These are phyloP conservation scores for Pocillopora verrucosa DNA, from an alignment of 64 coral and sea anemone genomes.

Conservation along the genomic window DNA sequence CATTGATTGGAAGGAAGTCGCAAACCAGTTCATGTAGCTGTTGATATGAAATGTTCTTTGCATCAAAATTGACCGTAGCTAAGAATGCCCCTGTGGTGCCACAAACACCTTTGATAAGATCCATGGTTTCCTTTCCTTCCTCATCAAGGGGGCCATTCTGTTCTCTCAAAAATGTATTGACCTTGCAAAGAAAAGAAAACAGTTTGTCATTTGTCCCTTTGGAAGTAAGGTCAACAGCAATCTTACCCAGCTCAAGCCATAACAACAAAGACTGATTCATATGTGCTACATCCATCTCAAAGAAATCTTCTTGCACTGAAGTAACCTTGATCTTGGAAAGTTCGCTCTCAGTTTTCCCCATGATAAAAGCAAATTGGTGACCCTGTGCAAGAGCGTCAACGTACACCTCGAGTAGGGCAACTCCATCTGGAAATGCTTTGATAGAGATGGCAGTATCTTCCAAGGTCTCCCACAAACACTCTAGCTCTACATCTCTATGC, in stretches of 20 bases:
- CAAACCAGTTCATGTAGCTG: background rate
- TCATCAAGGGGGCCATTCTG: background rate
- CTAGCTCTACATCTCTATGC: background rate
- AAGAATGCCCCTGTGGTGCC: background rate
- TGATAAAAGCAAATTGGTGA: background rate
- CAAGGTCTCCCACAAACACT: slow-evolving; percentile 2
- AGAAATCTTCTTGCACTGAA: slow-evolving; percentile 9
- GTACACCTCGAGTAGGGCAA: background rate
- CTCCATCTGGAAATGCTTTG: background rate
- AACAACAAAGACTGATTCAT: background rate
- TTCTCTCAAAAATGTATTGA: background rate
- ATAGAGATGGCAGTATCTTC: background rate
- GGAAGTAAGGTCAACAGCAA: too few species aligned
- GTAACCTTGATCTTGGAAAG: background rate
- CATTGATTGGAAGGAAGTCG: background rate
- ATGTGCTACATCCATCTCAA: background rate
- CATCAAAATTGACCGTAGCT: slow-evolving; percentile 10
- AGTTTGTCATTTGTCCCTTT: background rate
- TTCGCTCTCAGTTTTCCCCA: background rate
- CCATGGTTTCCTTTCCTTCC: background rate
- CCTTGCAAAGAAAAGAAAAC: background rate
- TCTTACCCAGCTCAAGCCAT: too few species aligned
- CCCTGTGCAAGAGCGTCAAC: background rate
- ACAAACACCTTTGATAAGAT: background rate
- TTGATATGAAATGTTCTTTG: background rate